Evolutionary conservation across 2,888 invertebrate genomes (phyloP).

Genomic region (Eumerus sabulonum): DNA sequence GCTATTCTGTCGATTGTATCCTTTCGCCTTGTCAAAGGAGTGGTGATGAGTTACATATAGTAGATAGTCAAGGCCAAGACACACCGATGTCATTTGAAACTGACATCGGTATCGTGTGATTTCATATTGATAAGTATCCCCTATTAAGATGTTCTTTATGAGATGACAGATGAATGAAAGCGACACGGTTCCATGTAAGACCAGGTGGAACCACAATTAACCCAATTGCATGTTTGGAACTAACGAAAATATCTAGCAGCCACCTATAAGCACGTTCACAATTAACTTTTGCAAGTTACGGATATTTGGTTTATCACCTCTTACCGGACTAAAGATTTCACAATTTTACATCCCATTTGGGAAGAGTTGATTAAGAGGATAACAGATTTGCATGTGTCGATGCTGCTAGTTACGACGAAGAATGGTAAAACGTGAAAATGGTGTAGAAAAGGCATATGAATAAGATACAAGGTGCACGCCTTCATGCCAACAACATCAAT

Average conservation of each 20-base stretch:
- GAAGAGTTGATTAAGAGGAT: too few relatives aligned
- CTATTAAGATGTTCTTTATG: neutral
- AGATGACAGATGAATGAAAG: too few relatives aligned
- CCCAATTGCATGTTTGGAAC: slow-evolving; percentile 10
- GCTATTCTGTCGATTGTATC: too few relatives aligned
- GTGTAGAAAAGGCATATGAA: too few relatives aligned
- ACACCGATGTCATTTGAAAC: slow-evolving; percentile 35
- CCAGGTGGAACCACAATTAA: slow-evolving; percentile 1
- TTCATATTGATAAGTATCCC: neutral
- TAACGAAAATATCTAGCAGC: slow-evolving; percentile 6
- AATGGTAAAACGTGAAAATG: too few relatives aligned
- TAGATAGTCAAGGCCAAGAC: neutral
- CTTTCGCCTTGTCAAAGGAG: too few relatives aligned
- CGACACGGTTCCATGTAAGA: too few relatives aligned
- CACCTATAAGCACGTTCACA: slow-evolving; percentile 10
- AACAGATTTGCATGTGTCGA: slow-evolving; percentile 20
- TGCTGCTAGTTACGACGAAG: too few relatives aligned
- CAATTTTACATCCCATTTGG: too few relatives aligned
- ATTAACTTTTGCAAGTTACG: neutral
- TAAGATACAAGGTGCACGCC: neutral
- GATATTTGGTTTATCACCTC: slow-evolving; percentile 2
- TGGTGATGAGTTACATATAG: too few relatives aligned
- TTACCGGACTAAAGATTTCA: too few relatives aligned
- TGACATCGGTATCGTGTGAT: too few relatives aligned
- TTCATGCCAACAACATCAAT: slow-evolving; percentile 33